Evolutionary conservation across 2,888 invertebrate species (phyloP).

Genomic region (Zaprionus bogoriensis): DNA sequence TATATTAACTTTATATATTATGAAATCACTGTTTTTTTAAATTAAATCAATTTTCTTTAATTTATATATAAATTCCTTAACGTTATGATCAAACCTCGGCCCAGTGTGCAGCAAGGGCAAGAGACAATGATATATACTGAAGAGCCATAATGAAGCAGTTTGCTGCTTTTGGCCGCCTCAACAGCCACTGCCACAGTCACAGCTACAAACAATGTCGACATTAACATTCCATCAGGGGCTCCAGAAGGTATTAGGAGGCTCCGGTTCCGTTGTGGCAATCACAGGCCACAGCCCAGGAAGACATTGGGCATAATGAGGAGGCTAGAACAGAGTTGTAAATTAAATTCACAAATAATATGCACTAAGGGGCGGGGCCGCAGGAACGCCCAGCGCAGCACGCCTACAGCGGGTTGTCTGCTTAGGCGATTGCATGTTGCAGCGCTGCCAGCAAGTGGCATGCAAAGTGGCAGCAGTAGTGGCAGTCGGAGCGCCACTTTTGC

Average conservation of each 20-base stretch:
- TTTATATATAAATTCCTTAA: not conserved
- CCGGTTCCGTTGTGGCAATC: conserved; percentile 49
- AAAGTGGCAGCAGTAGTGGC: conserved; percentile 34
- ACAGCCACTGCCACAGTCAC: not conserved
- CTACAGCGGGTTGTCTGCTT: conserved; percentile 10
- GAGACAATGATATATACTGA: conserved; percentile 38
- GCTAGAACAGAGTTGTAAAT: conserved; percentile 47
- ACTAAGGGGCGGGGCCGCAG: conserved; percentile 29
- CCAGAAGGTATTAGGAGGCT: not conserved
- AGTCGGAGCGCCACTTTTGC: conserved; percentile 67
- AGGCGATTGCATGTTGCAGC: conserved; percentile 15
- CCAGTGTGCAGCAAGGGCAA: conserved; percentile 41
- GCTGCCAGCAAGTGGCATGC: conserved; percentile 26
- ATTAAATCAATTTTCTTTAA: too few relatives aligned
- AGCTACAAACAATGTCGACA: not conserved
- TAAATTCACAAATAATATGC: conserved; percentile 69
- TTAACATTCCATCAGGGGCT: conserved; percentile 43
- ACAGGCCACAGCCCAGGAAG: conserved; percentile 9
- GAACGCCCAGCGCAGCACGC: too few relatives aligned
- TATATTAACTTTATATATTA: too few relatives aligned
- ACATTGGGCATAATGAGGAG: conserved; percentile 6
- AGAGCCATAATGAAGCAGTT: conserved; percentile 65
- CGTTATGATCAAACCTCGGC: not conserved
- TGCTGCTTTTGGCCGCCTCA: conserved; percentile 55
- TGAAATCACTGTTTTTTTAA: too few relatives aligned